Evolutionary conservation across 2,888 invertebrate species (phyloP), one percentile per base, ranked within the genome.

Genomic region (Nineta flava): DNA sequence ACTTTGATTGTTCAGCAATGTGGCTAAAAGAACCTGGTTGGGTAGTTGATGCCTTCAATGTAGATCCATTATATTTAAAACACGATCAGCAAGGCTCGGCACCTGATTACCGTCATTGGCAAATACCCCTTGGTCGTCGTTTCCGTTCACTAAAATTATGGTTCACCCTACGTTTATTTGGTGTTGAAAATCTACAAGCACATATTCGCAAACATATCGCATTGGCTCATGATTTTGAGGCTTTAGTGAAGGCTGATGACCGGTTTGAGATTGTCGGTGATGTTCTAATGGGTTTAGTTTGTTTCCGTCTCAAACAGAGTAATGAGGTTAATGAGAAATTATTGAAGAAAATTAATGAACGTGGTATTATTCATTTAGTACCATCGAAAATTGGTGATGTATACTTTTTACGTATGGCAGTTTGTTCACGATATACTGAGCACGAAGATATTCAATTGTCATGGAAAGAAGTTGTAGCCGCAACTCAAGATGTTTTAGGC

Each of bases 1-100:
- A 94, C 67, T 99, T 97, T 60, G 99, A 99, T 67, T 99, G 97
- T 64, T 97, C 97, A 10, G 84, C 96, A 1, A 86, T 99, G 87
- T 99, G 97, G 97, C 71, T 91, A 3, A 90, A 87, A 60, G 81
- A 90, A 61, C 88, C 90, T 54, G 77, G 83, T 46, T 87, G 88
- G 74, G 77, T 99, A 50, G 87, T 95, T 0, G 86, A 93, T 59
- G 95, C 97, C 0, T 90, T 99, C 66, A 96, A 94, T 57, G 96
- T 99, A 0, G 96, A 99, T 67, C 97, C 97, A 0, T 71, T 96
- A 0, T 99, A 99, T 61, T 71, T 99, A 53, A 93, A 95, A 64
- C 95, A 99, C 63, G 91, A 91, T 53, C 83, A 84, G 68, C 91
- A 92, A 62, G 88, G 88, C 10, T 77, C 83, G 2, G 87, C 86